Conservation (phyloP, 2,113 vertebrate species). For the Philantomba maxwellii region DNA sequence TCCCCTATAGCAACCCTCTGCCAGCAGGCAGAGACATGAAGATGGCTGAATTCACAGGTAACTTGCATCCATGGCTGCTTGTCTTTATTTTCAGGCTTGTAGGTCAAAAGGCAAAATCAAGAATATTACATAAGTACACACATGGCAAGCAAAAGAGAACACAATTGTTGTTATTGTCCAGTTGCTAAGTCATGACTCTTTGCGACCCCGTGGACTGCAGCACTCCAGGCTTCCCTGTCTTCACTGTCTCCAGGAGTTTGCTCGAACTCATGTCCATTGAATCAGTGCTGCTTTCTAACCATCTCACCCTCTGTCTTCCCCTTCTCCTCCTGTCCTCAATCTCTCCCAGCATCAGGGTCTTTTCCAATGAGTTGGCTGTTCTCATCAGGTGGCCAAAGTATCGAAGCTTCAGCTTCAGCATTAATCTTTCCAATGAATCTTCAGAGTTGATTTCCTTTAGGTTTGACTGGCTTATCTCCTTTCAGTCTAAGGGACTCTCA, state of each 20-base stretch:
- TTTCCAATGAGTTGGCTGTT: background rate
- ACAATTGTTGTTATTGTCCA: background rate
- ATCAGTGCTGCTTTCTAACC: background rate
- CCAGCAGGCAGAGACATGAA: background rate
- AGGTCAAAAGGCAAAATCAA: background rate
- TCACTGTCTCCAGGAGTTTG: background rate
- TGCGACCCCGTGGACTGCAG: background rate
- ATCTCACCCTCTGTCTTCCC: background rate
- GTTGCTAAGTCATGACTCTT: background rate
- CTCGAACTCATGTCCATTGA: background rate
- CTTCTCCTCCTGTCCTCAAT: background rate
- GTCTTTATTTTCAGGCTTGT: background rate
- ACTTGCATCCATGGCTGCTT: background rate
- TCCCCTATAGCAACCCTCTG: slow-evolving; percentile 66
- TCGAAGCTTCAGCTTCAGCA: background rate
- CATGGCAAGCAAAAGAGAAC: background rate
- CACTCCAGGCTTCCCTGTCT: background rate
- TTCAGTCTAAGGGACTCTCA: background rate
- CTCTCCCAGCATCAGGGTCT: background rate
- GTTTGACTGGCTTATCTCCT: background rate
- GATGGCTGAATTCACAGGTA: slow-evolving; percentile 73
- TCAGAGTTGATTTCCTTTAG: background rate
- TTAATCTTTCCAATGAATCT: background rate
- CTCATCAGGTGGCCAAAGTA: background rate
- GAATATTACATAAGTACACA: background rate